These are phyloP conservation scores for Hemistola chrysoprasaria DNA, from an alignment of 2,888 invertebrate genomes.

Conservation along the genomic window DNA sequence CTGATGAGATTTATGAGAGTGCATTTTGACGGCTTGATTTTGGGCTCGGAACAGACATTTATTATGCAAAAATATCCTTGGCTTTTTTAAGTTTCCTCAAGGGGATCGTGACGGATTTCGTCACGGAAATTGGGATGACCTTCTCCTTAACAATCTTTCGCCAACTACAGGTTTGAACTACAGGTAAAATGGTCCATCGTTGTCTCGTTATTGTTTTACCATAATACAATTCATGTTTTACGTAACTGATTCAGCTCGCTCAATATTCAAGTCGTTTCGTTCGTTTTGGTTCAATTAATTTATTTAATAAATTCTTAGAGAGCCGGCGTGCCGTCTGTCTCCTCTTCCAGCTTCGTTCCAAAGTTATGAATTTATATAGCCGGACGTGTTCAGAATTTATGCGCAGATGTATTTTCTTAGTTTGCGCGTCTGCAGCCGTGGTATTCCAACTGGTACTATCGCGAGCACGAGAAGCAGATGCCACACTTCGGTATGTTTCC, in stretches of 20 bases:
- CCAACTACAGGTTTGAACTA: constrained; percentile 11
- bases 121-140: no score
- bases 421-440: constrained; percentile 50
- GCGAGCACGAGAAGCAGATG: constrained; percentile 42
- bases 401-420: constrained; percentile 64
- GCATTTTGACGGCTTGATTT: constrained; percentile 10
- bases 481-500: constrained; percentile 28
- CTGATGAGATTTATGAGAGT: constrained; percentile 9
- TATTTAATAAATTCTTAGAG: constrained; percentile 72
- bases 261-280: constrained; percentile 59
- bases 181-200: constrained; percentile 9
- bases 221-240: constrained; percentile 29
- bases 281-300: constrained; percentile 74
- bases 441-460: constrained; percentile 42
- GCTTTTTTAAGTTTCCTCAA: not conserved
- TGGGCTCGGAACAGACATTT: not conserved
- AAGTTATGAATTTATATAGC: constrained; percentile 77
- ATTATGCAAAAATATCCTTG: no score
- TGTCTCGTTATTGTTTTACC: constrained; percentile 26
- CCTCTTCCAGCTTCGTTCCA: constrained; percentile 49
- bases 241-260: constrained; percentile 39
- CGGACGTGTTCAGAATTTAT: constrained; percentile 73
- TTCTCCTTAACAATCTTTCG: no score
- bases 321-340: constrained; percentile 64
- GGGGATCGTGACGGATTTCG: not conserved